A percentile compares a stretch with the other conserved stretches of the same genome.
phyloP scores from a whole-genome alignment of 2,888 invertebrate species.

The Syrista parreyssii region DNA sequence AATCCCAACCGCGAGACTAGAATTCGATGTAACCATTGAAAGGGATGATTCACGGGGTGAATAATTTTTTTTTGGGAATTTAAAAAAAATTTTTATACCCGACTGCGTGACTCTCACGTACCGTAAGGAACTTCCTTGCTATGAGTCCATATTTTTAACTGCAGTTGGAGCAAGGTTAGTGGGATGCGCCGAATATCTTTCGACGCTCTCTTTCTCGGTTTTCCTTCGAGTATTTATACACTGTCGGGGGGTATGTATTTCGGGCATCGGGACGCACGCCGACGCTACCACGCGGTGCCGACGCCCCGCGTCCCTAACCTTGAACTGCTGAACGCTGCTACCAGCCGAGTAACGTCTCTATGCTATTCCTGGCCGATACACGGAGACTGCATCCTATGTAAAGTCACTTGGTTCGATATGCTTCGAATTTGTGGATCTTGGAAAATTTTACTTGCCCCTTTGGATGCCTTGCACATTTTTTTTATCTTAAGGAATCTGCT shows the following conservation, averaged over 20 bases:
- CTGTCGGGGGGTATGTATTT: conserved; percentile 53
- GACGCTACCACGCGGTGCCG: conserved; percentile 28
- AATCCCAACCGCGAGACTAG: not conserved
- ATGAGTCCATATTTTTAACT: conserved; percentile 20
- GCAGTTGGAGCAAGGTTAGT: conserved; percentile 42
- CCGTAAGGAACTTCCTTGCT: not conserved
- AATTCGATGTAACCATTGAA: not conserved
- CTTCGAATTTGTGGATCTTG: not conserved
- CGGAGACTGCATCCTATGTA: not conserved
- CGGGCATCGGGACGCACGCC: conserved; percentile 35
- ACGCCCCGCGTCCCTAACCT: conserved; percentile 54
- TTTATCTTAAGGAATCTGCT: not conserved
- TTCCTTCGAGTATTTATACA: conserved; percentile 51
- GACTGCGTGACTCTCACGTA: not conserved
- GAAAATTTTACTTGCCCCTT: not conserved
- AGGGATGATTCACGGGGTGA: not conserved
- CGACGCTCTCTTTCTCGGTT: conserved; percentile 21
- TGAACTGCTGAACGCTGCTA: conserved; percentile 54
- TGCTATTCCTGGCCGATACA: conserved; percentile 31
- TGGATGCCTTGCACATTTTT: not conserved
- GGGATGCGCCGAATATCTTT: conserved; percentile 35
- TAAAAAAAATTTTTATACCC: not conserved
- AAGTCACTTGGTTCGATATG: not conserved
- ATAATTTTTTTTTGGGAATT: not conserved
- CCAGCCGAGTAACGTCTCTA: conserved; percentile 23